These are phyloP conservation scores for Adineta ricciae DNA, from an alignment of 2,888 invertebrate species.

Conservation along the genomic window DNA sequence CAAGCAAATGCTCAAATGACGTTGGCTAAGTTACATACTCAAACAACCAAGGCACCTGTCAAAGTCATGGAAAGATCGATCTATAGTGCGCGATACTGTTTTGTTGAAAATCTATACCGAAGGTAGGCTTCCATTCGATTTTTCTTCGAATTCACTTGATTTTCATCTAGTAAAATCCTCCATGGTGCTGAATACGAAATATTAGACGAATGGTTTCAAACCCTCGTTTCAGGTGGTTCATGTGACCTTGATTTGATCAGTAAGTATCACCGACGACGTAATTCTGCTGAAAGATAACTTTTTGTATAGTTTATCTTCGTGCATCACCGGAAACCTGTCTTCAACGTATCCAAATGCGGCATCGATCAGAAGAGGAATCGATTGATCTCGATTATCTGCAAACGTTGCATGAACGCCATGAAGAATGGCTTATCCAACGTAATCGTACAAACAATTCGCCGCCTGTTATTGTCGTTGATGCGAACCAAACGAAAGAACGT, in stretches of 20 bases:
- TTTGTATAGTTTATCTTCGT: slow-evolving; percentile 55
- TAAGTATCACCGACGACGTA: not conserved
- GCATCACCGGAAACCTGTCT: slow-evolving; percentile 63
- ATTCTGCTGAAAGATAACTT: too few species aligned
- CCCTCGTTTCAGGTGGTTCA: slow-evolving; percentile 64
- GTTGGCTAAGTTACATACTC: slow-evolving; percentile 67
- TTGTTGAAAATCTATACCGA: slow-evolving; percentile 62
- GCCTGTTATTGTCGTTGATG: slow-evolving; percentile 20
- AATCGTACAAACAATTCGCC: not conserved
- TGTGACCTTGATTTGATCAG: slow-evolving; percentile 72
- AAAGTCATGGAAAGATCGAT: slow-evolving; percentile 81
- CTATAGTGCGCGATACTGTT: slow-evolving; percentile 70
- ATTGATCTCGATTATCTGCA: slow-evolving; percentile 67
- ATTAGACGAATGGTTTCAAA: slow-evolving; percentile 74
- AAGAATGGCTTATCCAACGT: slow-evolving; percentile 53
- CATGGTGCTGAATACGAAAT: slow-evolving; percentile 68
- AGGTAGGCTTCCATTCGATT: slow-evolving; percentile 17
- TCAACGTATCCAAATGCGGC: slow-evolving; percentile 63
- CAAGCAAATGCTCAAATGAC: slow-evolving; percentile 82
- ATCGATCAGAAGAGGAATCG: slow-evolving; percentile 66
- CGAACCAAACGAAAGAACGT: slow-evolving; percentile 10
- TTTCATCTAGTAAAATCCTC: slow-evolving; percentile 57
- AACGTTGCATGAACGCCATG: slow-evolving; percentile 63
- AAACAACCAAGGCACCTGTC: slow-evolving; percentile 53
- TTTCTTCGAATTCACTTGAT: not conserved